Base-by-base conservation (phyloP, 2,888 invertebrate genomes). In the Cotesia congregata region DNA sequence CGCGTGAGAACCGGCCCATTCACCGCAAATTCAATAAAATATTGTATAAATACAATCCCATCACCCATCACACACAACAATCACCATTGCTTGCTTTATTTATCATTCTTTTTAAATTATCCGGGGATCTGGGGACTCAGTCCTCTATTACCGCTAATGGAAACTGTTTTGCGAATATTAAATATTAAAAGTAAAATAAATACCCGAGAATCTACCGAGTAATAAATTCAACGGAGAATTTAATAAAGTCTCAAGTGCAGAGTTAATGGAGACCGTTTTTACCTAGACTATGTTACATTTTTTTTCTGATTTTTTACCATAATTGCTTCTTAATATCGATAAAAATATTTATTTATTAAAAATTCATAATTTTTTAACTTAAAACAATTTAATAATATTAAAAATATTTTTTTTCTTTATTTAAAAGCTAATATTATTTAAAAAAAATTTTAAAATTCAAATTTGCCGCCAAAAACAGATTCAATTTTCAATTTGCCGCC, bases 181-280 rank as follows among this genome's bases (percentile, higher is more conserved):
- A 30, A n/a, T 70, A 20, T 59, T 38, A 67, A 38, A 15, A 39
- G 15, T 62, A 71, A 65, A 39, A 40, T 62, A 71, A 65, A 69
- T 50, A 61, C 67, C 15, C 65, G n/a, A 9, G 12, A 39, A 39
- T 20, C 59, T 38, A 75, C 59, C 61, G 78, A 79, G 82, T 83
- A 82, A 85, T 85, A 85, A 86, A 85, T 85, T 82, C 80, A 81
- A 79, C 70, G 77, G 80, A 83, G 84, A 85, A 85, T 86, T 86
- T 86, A 86, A 86, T 85, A 85, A 85, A 85, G 85, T 83, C 81
- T 67, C 81, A 72, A 73, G 79, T 61, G 39, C 80, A 80, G 80
- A 81, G 78, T 77, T 80, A 74, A 81, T 39, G 30, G 40, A 7
- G 17, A 68, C 70, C 72, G 20, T 70, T 70, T 30, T 30, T 59